These are phyloP conservation scores for Peromyscus aztecus DNA, from an alignment of 2,797 vertebrate species.

Conservation along the genomic window DNA sequence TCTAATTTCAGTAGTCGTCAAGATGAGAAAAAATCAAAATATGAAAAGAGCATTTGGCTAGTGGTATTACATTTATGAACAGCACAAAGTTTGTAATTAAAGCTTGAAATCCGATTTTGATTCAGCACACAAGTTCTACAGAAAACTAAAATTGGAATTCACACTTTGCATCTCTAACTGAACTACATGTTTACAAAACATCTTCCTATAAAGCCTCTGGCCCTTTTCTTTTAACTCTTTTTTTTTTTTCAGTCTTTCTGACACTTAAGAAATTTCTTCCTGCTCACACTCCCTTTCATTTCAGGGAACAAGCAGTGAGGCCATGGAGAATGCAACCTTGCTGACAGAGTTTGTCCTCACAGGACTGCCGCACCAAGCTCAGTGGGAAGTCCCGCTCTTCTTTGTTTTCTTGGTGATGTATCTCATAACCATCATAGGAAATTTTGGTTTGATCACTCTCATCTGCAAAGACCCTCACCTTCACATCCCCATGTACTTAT, in stretches of 20 bases:
- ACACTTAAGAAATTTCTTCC: background rate
- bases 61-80: background rate
- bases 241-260: background rate
- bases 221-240: background rate
- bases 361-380: background rate
- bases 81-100: background rate
- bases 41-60: background rate
- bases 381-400: constrained; percentile 7
- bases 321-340: constrained; percentile 54
- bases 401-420: constrained; percentile 60
- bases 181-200: background rate
- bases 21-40: background rate
- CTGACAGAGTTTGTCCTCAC: constrained; percentile 54
- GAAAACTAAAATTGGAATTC: background rate
- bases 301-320: background rate
- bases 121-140: background rate
- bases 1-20: background rate
- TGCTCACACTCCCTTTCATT: background rate
- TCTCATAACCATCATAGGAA: constrained; percentile 51
- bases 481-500: constrained; percentile 66
- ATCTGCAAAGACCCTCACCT: constrained; percentile 55
- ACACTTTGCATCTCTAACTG: background rate
- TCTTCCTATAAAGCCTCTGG: background rate
- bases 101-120: background rate
- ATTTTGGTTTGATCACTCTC: constrained; percentile 50